Conservation (phyloP, 2,113 vertebrate genomes). For the Catharus minimus region DNA sequence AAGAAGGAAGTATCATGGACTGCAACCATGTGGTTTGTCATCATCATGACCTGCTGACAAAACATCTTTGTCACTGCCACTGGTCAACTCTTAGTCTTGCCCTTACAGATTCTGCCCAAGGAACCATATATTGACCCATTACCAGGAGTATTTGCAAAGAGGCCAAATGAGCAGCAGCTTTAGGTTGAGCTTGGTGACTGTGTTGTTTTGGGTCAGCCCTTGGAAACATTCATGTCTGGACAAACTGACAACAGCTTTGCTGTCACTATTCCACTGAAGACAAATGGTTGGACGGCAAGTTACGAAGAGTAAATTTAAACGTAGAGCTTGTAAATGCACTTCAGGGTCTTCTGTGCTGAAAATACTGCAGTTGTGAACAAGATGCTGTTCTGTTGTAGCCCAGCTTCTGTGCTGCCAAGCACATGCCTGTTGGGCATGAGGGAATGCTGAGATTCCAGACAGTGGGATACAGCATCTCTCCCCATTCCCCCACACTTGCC, state of each 20-base stretch:
- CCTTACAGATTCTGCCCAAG: not conserved
- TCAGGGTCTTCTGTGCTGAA: not conserved
- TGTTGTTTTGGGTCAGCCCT: not conserved
- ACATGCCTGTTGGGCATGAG: not conserved
- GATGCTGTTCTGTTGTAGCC: not conserved
- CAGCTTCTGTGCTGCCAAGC: not conserved
- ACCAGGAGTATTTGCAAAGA: not conserved
- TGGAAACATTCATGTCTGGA: accelerated
- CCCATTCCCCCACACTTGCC: not conserved
- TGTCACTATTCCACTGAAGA: not conserved
- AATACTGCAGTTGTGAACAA: not conserved
- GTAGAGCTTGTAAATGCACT: not conserved
- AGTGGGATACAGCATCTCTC: not conserved
- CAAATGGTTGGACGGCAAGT: not conserved
- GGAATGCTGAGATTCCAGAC: not conserved
- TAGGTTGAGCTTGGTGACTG: not conserved
- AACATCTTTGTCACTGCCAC: not conserved
- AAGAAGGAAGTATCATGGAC: not conserved
- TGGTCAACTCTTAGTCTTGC: not conserved
- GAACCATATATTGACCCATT: not conserved
- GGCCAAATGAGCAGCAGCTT: not conserved
- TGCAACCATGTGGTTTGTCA: not conserved
- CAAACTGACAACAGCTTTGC: not conserved
- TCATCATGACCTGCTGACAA: not conserved
- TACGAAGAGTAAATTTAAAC: not conserved